Percentiles rank a stretch among this genome's conserved stretches.
Conservation (phyloP, 2,888 invertebrate genomes). For the Asteroscopus sphinx region DNA sequence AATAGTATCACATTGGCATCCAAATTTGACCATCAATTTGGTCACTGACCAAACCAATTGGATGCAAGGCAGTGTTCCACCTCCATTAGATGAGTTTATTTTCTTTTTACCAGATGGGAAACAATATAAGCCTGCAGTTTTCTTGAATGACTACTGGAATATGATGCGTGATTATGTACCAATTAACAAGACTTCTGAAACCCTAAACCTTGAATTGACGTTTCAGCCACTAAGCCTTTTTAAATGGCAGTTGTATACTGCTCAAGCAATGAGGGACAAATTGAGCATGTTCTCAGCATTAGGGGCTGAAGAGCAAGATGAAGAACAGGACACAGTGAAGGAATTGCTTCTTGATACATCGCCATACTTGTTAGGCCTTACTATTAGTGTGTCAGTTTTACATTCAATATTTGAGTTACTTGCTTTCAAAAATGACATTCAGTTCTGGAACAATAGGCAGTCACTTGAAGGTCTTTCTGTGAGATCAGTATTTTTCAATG, state of each 20-base stretch:
- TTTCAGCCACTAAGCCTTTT: constrained; percentile 98
- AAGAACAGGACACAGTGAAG: constrained; percentile 97
- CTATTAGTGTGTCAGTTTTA: constrained; percentile 97
- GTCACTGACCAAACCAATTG: constrained; percentile 99
- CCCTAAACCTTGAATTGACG: constrained; percentile 92
- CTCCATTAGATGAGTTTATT: constrained; percentile 97
- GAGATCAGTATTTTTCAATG: constrained; percentile 99
- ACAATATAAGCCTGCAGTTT: constrained; percentile 97
- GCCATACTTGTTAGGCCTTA: constrained; percentile 97
- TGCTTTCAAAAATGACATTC: constrained; percentile 99
- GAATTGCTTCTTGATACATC: constrained; percentile 99
- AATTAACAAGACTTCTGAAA: constrained; percentile 95
- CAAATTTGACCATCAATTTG: constrained; percentile 98
- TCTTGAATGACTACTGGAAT: constrained; percentile 99
- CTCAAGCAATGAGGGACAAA: constrained; percentile 97
- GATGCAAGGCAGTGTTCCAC: constrained; percentile 97
- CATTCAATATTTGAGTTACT: constrained; percentile 99
- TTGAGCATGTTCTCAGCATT: constrained; percentile 92
- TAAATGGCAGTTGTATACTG: constrained; percentile 99
- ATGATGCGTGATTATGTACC: constrained; percentile 98
- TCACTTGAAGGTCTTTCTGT: constrained; percentile 99
- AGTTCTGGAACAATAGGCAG: constrained; percentile 99
- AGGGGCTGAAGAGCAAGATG: constrained; percentile 94
- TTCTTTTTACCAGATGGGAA: constrained; percentile 96
- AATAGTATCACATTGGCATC: constrained; percentile 99